phyloP scores from a whole-genome alignment of 2,888 invertebrate species.

The Celastrina argiolus region DNA sequence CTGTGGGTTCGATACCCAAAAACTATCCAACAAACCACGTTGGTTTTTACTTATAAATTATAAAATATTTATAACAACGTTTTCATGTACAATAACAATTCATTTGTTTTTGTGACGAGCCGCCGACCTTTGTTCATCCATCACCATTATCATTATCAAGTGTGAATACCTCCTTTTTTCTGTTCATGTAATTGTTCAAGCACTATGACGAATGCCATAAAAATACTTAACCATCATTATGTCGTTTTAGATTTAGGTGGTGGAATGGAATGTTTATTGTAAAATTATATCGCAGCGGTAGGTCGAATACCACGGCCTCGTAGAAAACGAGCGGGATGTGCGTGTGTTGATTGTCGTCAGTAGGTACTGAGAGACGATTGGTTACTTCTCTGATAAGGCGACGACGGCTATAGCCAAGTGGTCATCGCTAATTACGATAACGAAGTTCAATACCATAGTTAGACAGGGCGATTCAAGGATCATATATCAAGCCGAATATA shows the following conservation, averaged over 20 bases:
- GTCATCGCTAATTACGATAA: too few relatives aligned
- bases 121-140: conserved; percentile 49
- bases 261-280: not conserved
- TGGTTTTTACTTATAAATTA: not conserved
- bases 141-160: conserved; percentile 37
- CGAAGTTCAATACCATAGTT: too few relatives aligned
- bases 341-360: too few relatives aligned
- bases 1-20: too few relatives aligned
- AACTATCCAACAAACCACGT: too few relatives aligned
- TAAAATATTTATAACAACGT: not conserved
- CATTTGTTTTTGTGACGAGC: not conserved
- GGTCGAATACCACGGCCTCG: not conserved
- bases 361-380: too few relatives aligned
- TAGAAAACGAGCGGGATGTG: too few relatives aligned
- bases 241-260: conserved; percentile 1
- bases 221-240: not conserved
- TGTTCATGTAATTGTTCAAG: not conserved
- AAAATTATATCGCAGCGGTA: not conserved
- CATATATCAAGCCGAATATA: too few relatives aligned
- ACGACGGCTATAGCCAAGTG: too few relatives aligned
- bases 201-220: not conserved
- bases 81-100: not conserved
- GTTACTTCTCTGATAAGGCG: too few relatives aligned
- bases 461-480: too few relatives aligned
- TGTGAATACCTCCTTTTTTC: not conserved